These are phyloP conservation scores for Eristalis tenax DNA, from an alignment of 2,888 invertebrate species.

Conservation along the genomic window DNA sequence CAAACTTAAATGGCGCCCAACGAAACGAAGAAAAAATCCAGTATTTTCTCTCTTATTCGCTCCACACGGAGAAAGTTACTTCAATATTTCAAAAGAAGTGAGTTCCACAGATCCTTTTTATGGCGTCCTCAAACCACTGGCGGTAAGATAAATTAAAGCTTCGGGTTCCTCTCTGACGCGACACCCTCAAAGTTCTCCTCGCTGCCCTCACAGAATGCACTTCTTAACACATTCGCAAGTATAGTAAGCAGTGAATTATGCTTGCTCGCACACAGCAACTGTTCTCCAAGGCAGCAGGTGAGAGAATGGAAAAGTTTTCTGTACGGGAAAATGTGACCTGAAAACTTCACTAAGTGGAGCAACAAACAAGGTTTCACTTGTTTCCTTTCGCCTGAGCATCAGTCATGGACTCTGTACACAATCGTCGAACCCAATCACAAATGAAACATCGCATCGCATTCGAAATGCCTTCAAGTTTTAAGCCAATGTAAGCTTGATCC, in stretches of 20 bases:
- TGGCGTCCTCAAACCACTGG: neutral
- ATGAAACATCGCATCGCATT: too few relatives aligned
- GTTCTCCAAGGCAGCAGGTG: slow-evolving; percentile 27
- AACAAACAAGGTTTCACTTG: too few relatives aligned
- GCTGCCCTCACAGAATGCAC: neutral
- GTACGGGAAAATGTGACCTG: neutral
- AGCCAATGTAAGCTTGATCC: too few relatives aligned
- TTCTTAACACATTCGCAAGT: neutral
- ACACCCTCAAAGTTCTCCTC: neutral
- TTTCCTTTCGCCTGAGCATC: too few relatives aligned
- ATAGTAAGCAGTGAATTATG: neutral
- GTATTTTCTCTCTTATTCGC: neutral
- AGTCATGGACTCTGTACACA: too few relatives aligned
- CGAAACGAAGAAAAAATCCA: neutral
- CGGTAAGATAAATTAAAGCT: neutral
- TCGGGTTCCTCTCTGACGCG: neutral
- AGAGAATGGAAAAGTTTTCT: neutral
- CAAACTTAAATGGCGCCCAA: too few relatives aligned
- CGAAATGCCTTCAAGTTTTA: too few relatives aligned
- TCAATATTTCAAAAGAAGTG: neutral
- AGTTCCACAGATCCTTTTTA: neutral
- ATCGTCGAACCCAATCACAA: too few relatives aligned
- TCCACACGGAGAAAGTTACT: neutral
- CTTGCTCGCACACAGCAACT: neutral
- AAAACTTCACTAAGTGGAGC: neutral